Evolutionary conservation across 1,140 invertebrate genomes (phyloP).

Genomic region (Metaphire vulgaris): DNA sequence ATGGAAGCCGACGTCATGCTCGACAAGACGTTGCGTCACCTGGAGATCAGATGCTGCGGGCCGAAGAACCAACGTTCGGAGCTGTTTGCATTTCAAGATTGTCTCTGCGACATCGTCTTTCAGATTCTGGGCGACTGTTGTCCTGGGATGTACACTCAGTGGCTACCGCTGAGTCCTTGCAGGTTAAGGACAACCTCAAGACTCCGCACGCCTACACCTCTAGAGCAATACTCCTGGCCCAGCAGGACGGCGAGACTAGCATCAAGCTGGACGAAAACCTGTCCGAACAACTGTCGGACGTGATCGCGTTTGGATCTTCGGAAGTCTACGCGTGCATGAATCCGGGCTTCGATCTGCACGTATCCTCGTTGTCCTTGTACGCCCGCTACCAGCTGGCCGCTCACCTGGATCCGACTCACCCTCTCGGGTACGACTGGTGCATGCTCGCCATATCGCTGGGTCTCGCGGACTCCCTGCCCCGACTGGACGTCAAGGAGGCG

Average conservation of each 20-base stretch:
- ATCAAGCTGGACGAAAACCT: conserved; percentile 53
- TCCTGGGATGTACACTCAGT: conserved; percentile 63
- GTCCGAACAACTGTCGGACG: conserved; percentile 62
- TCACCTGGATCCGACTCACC: conserved; percentile 69
- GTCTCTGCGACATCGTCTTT: conserved; percentile 55
- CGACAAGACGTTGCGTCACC: conserved; percentile 43
- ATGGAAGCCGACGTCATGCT: conserved; percentile 68
- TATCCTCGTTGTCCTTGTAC: conserved; percentile 55
- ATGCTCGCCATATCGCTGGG: conserved; percentile 69
- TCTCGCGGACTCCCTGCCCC: conserved; percentile 56
- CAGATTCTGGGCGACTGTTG: conserved; percentile 61
- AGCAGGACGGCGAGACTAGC: conserved; percentile 48
- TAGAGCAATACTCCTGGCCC: conserved; percentile 58
- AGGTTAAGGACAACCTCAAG: conserved; percentile 56
- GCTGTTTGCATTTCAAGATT: not conserved
- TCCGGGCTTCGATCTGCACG: conserved; percentile 55
- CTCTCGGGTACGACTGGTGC: conserved; percentile 75
- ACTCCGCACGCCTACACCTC: conserved; percentile 60
- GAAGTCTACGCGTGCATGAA: conserved; percentile 50
- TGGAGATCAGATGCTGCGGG: not conserved
- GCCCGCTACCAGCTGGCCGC: conserved; percentile 55
- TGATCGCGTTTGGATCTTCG: conserved; percentile 63
- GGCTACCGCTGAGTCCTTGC: conserved; percentile 60
- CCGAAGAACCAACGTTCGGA: not conserved
- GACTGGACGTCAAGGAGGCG: conserved; percentile 46